Conservation (phyloP, 2,888 invertebrate species). For the Epirrita christyi region DNA sequence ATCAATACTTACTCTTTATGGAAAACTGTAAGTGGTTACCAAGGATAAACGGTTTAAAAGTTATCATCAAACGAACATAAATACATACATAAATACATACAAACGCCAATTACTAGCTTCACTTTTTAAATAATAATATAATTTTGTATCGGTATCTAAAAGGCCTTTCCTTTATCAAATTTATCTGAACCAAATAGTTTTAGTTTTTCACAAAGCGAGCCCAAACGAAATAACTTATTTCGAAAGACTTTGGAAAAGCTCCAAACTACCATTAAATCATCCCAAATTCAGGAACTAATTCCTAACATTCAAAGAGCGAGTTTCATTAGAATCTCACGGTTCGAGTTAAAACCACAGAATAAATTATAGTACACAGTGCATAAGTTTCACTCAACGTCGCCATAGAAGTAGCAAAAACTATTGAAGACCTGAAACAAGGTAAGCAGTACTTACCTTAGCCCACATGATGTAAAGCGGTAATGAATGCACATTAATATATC, state of each 20-base stretch:
- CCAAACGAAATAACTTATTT: conserved; percentile 23
- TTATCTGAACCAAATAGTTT: conserved; percentile 19
- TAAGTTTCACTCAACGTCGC: not conserved
- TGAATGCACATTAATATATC: no score
- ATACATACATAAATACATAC: no score
- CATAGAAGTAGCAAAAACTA: no score
- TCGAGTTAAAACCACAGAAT: conserved; percentile 4
- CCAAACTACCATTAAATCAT: conserved; percentile 28
- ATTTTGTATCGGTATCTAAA: no score
- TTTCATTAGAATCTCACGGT: conserved; percentile 35
- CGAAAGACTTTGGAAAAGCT: conserved; percentile 26
- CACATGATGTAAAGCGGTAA: no score
- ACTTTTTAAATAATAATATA: not conserved
- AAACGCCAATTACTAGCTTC: not conserved
- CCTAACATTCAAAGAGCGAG: conserved; percentile 38
- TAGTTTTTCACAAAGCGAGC: conserved; percentile 11
- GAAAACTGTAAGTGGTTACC: no score
- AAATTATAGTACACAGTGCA: not conserved
- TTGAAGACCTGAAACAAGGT: no score
- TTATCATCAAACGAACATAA: no score
- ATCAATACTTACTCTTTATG: no score
- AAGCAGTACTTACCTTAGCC: no score
- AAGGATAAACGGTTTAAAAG: no score
- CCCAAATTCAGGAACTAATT: conserved; percentile 26
- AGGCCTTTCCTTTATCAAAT: not conserved